These are phyloP conservation scores for Ctenicera cuprea DNA, from an alignment of 2,888 invertebrate genomes.

Conservation along the genomic window DNA sequence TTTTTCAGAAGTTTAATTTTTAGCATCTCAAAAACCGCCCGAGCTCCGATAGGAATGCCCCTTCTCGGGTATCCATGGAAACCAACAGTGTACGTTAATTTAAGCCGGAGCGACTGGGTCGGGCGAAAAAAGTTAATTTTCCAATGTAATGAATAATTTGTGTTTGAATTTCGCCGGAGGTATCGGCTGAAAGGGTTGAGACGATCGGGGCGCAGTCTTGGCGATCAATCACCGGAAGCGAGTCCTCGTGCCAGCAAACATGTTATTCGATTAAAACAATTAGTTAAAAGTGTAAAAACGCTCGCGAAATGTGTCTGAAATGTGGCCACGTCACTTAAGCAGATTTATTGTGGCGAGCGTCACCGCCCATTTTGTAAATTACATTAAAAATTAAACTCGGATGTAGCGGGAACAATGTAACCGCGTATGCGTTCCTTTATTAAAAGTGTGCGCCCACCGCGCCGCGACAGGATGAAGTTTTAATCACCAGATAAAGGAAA, in stretches of 20 bases:
- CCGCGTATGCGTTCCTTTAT: conserved; percentile 69
- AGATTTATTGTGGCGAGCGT: conserved; percentile 60
- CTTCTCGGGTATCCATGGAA: conserved; percentile 62
- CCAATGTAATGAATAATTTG: conserved; percentile 70
- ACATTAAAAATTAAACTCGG: conserved; percentile 68
- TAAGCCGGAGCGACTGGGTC: conserved; percentile 62
- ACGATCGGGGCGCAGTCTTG: conserved; percentile 55
- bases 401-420: conserved; percentile 66
- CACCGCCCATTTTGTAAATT: conserved; percentile 67
- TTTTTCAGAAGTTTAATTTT: conserved; percentile 73
- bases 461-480: conserved; percentile 73
- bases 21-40: conserved; percentile 67
- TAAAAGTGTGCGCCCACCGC: conserved; percentile 70
- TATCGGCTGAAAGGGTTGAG: conserved; percentile 63
- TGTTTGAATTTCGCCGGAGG: conserved; percentile 64
- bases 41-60: conserved; percentile 62
- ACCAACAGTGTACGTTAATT: conserved; percentile 62
- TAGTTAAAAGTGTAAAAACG: conserved; percentile 61
- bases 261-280: conserved; percentile 68
- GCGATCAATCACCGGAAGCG: conserved; percentile 60
- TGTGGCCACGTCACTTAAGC: conserved; percentile 52
- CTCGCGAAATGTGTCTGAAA: conserved; percentile 53
- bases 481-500: conserved; percentile 73
- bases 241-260: conserved; percentile 55
- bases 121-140: conserved; percentile 69